Conservation (phyloP, 2,113 vertebrate genomes). For the Labrus mixtus region DNA sequence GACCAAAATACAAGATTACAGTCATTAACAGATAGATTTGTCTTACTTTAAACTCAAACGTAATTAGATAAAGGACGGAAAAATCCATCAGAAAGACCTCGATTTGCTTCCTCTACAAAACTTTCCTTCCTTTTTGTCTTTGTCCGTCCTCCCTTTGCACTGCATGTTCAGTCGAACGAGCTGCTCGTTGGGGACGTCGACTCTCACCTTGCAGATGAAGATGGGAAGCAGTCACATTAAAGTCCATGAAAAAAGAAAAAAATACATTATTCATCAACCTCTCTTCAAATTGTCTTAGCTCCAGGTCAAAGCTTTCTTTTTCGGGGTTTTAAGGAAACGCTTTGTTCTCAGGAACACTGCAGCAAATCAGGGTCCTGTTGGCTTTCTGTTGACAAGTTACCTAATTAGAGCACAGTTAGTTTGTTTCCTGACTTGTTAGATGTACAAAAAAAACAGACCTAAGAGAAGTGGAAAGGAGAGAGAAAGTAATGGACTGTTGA, state of each 20-base stretch:
- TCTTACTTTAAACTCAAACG: too few relatives aligned
- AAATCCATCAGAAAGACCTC: too few relatives aligned
- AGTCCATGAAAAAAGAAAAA: neutral
- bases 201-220: neutral
- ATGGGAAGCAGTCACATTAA: conserved; percentile 13
- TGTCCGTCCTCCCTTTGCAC: neutral
- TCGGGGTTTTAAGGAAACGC: neutral
- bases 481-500: neutral
- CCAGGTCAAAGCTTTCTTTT: neutral
- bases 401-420: neutral
- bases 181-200: neutral
- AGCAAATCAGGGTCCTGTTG: neutral
- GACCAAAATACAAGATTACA: neutral
- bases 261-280: conserved; percentile 9
- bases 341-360: neutral
- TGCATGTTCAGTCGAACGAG: neutral
- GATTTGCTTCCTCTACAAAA: too few relatives aligned
- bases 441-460: neutral
- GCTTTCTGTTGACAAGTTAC: neutral
- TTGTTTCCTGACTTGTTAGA: neutral
- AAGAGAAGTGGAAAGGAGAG: neutral
- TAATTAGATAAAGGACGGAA: too few relatives aligned
- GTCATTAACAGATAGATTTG: neutral
- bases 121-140: neutral
- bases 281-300: neutral